These are phyloP conservation scores for Perca schrenkii DNA, from an alignment of 2,113 vertebrate species.

Conservation along the genomic window DNA sequence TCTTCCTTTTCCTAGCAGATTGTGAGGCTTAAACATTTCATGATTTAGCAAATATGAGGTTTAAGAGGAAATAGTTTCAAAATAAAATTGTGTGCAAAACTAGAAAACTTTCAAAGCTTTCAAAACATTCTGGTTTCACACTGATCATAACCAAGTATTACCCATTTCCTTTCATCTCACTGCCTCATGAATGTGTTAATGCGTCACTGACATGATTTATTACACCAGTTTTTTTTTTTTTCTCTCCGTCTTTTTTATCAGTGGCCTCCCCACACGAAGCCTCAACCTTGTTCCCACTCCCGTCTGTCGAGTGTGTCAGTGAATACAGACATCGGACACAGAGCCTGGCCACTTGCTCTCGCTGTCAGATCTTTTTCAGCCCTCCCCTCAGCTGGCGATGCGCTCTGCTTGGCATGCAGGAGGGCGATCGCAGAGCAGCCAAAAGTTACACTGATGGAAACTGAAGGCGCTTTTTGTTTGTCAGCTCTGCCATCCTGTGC, in stretches of 20 bases:
- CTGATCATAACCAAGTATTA: conserved; percentile 16
- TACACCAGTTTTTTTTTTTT: conserved; percentile 9
- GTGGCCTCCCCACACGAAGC: conserved; percentile 39
- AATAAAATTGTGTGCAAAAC: not conserved
- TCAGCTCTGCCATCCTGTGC: conserved; percentile 50
- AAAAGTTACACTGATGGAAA: conserved; percentile 70
- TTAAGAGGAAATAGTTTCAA: not conserved
- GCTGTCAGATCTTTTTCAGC: conserved; percentile 7
- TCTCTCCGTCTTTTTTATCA: conserved; percentile 24
- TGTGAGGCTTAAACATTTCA: not conserved
- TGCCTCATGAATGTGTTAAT: conserved; percentile 64
- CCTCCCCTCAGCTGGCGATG: conserved; percentile 35
- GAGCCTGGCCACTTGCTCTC: conserved; percentile 32
- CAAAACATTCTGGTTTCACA: conserved; percentile 9
- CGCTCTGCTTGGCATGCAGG: conserved; percentile 73
- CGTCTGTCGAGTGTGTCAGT: conserved; percentile 49
- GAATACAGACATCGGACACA: conserved; percentile 54
- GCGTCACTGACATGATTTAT: conserved; percentile 63
- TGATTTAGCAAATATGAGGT: not conserved
- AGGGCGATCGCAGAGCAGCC: conserved; percentile 40
- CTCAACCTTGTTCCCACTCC: conserved; percentile 40
- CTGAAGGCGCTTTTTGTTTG: conserved; percentile 59
- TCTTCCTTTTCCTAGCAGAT: not conserved
- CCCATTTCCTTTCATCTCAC: conserved; percentile 40
- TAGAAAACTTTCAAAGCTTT: not conserved